Percentiles rank a stretch among this genome's conserved stretches.
Conservation (phyloP, 2,888 invertebrate species). For the Julus scandinavius region DNA sequence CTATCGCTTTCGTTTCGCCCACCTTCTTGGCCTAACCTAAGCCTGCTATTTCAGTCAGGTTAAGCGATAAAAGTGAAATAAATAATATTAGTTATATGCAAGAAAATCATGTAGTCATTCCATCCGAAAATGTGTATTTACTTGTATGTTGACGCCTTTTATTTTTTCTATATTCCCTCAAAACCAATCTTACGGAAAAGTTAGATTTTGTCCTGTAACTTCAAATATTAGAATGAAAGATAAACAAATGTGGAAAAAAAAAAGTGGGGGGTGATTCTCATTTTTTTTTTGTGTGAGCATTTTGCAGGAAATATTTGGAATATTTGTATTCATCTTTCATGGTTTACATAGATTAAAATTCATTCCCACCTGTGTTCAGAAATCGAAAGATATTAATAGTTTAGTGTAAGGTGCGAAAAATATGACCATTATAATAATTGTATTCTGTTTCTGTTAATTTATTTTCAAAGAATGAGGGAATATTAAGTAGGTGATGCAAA, state of each 20-base stretch:
- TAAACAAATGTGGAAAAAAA: neutral
- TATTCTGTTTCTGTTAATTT: neutral
- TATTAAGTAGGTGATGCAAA: neutral
- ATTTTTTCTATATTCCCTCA: neutral
- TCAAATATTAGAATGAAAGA: neutral
- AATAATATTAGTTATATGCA: slow-evolving; percentile 35
- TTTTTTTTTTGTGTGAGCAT: too few relatives aligned
- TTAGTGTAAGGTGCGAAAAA: too few relatives aligned
- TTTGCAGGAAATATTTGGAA: too few relatives aligned
- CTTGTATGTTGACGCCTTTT: neutral
- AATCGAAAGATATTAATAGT: too few relatives aligned
- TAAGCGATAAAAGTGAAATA: neutral
- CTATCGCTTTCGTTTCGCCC: slow-evolving; percentile 33
- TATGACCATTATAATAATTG: too few relatives aligned
- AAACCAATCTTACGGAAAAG: neutral
- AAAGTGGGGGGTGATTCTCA: too few relatives aligned
- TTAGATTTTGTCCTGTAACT: neutral
- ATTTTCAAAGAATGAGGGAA: neutral
- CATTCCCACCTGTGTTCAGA: too few relatives aligned
- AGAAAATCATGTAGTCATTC: neutral
- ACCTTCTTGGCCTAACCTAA: slow-evolving; percentile 40
- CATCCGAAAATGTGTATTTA: neutral
- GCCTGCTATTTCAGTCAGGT: slow-evolving; percentile 26
- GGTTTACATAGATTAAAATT: too few relatives aligned
- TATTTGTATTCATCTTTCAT: too few relatives aligned